Percentiles rank a stretch among this genome's conserved stretches.
phyloP scores from a whole-genome alignment of 1,140 invertebrate genomes.

The Plectrocnemia conspersa region DNA sequence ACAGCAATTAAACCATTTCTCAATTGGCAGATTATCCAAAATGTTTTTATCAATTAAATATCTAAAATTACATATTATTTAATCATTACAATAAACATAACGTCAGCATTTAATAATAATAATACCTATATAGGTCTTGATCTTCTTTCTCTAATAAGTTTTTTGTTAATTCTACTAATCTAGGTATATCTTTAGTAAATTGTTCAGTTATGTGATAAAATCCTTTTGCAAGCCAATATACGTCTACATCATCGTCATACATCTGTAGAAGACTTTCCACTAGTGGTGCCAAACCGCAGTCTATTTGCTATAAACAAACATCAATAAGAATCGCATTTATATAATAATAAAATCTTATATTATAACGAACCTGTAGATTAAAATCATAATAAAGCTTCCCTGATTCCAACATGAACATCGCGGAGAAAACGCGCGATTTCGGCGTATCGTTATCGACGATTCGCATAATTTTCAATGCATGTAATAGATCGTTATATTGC shows the following conservation, averaged over 20 bases:
- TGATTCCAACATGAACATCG: conserved; percentile 62
- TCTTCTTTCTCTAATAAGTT: conserved; percentile 69
- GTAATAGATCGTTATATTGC: conserved; percentile 70
- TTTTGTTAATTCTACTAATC: conserved; percentile 61
- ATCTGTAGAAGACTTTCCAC: conserved; percentile 65
- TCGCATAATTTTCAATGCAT: conserved; percentile 64
- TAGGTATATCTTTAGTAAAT: conserved; percentile 59
- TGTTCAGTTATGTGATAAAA: conserved; percentile 64
- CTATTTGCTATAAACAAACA: conserved; percentile 42
- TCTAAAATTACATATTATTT: conserved; percentile 39
- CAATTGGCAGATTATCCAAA: conserved; percentile 58
- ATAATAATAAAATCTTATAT: not conserved
- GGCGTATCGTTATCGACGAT: conserved; percentile 54
- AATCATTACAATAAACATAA: not conserved
- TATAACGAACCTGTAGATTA: conserved; percentile 32
- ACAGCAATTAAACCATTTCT: conserved; percentile 73
- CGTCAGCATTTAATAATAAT: not conserved
- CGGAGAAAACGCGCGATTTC: conserved; percentile 55
- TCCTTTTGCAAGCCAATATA: conserved; percentile 72
- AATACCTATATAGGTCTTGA: conserved; percentile 57
- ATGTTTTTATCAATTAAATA: conserved; percentile 55
- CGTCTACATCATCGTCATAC: conserved; percentile 66
- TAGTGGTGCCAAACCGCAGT: conserved; percentile 59
- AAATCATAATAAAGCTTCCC: conserved; percentile 48
- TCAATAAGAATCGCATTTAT: too few relatives aligned